Evolutionary conservation across 64 coral and sea anemone species (phyloP).

Genomic region (Montipora cactus): DNA sequence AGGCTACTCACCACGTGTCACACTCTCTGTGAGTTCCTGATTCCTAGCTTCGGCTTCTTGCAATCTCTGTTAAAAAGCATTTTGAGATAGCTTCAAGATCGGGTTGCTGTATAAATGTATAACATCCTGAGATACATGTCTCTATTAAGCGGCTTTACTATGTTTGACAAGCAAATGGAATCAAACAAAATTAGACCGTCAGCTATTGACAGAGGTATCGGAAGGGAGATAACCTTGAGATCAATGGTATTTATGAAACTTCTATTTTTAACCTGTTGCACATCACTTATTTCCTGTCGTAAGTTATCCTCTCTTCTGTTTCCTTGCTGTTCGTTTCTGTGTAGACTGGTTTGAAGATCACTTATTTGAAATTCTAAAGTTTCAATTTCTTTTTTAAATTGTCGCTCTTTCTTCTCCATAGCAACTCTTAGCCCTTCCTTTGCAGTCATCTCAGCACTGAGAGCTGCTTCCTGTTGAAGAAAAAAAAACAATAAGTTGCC

Average conservation of each 20-base stretch:
- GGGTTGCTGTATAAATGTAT: background rate
- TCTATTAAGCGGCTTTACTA: too few species aligned
- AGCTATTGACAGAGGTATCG: too few species aligned
- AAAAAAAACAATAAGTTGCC: background rate
- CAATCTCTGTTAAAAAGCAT: slow-evolving; percentile 67
- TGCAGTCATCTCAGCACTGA: slow-evolving; percentile 96
- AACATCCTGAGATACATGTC: too few species aligned
- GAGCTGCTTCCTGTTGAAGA: slow-evolving; percentile 82
- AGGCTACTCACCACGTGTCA: slow-evolving; percentile 69
- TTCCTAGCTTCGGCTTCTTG: slow-evolving; percentile 97
- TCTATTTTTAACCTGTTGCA: slow-evolving; percentile 80
- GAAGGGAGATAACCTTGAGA: background rate
- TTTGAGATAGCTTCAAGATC: background rate
- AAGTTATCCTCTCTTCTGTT: slow-evolving; percentile 90
- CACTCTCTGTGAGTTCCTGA: slow-evolving; percentile 96
- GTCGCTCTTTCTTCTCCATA: slow-evolving; percentile 84
- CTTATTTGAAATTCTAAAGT: slow-evolving; percentile 84
- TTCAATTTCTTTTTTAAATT: slow-evolving; percentile 79
- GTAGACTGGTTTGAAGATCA: slow-evolving; percentile 86
- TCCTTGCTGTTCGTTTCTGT: slow-evolving; percentile 82
- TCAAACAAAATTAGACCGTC: too few species aligned
- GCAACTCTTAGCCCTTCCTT: slow-evolving; percentile 95
- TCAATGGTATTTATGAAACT: background rate
- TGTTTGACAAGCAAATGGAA: too few species aligned
- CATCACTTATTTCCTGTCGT: slow-evolving; percentile 91